Conservation (phyloP, 2,113 vertebrate genomes). For the Tyrannus savana region DNA sequence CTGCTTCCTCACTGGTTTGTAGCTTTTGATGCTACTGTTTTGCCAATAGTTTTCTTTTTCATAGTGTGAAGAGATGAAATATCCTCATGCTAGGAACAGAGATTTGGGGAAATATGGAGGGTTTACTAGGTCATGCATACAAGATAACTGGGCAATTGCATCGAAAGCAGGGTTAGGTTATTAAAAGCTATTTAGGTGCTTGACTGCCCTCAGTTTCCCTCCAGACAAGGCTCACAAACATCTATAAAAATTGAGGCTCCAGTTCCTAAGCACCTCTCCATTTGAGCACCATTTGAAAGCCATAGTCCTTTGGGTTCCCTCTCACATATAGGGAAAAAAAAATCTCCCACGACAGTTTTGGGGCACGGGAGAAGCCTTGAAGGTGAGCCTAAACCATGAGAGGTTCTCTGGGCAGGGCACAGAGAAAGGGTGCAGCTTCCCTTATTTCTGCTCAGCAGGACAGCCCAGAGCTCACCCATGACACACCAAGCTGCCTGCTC, state of each 20-base stretch:
- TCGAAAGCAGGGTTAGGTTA: accelerated
- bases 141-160: background rate
- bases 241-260: background rate
- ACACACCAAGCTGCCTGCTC: background rate
- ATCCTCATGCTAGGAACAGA: background rate
- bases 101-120: background rate
- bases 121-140: background rate
- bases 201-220: background rate
- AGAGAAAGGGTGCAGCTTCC: background rate
- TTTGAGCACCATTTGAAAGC: background rate
- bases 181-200: background rate
- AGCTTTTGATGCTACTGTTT: background rate
- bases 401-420: background rate
- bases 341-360: accelerated
- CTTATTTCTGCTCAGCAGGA: background rate
- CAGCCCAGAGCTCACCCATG: background rate
- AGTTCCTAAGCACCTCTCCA: background rate
- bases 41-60: background rate
- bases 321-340: background rate
- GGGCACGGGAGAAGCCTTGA: background rate
- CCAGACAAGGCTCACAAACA: background rate
- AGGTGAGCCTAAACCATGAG: accelerated
- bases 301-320: background rate
- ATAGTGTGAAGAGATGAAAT: background rate
- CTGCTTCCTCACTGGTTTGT: background rate